Evolutionary conservation across 2,888 invertebrate species (phyloP).

Genomic region (Pardosa pseudoannulata): DNA sequence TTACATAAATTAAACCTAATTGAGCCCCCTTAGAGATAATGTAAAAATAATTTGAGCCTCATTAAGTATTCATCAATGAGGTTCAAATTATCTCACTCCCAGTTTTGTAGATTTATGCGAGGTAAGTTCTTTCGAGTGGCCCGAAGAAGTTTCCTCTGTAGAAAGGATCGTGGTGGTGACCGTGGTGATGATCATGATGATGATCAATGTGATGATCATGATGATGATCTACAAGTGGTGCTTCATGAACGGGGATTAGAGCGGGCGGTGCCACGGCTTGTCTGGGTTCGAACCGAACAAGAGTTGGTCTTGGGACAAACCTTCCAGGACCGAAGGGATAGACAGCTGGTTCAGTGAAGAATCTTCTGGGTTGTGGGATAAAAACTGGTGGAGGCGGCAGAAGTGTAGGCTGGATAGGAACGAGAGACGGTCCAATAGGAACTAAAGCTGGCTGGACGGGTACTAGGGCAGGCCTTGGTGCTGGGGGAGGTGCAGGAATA

Average conservation of each 20-base stretch:
- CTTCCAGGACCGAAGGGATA: not conserved
- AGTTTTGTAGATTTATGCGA: not conserved
- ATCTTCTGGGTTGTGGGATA: not conserved
- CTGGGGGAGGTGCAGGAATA: not conserved
- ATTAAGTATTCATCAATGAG: not conserved
- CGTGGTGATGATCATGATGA: too few relatives aligned
- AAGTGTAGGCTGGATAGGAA: not conserved
- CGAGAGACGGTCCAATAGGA: not conserved
- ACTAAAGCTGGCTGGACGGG: constrained; percentile 3
- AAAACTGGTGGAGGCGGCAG: not conserved
- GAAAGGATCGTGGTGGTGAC: constrained; percentile 2
- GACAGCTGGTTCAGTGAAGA: too few relatives aligned
- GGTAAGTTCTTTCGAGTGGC: not conserved
- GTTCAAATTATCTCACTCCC: not conserved
- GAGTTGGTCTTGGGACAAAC: not conserved
- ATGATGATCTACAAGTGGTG: not conserved
- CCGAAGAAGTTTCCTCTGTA: not conserved
- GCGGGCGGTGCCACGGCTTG: not conserved
- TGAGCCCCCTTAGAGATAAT: too few relatives aligned
- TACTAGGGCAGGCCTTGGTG: constrained; percentile 25
- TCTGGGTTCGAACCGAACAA: not conserved
- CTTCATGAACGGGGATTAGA: not conserved
- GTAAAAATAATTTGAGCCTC: too few relatives aligned
- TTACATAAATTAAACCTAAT: too few relatives aligned
- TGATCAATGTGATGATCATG: too few relatives aligned